Base-by-base conservation (phyloP, 2,888 invertebrate species). In the Mesodorylaimus sp. region DNA sequence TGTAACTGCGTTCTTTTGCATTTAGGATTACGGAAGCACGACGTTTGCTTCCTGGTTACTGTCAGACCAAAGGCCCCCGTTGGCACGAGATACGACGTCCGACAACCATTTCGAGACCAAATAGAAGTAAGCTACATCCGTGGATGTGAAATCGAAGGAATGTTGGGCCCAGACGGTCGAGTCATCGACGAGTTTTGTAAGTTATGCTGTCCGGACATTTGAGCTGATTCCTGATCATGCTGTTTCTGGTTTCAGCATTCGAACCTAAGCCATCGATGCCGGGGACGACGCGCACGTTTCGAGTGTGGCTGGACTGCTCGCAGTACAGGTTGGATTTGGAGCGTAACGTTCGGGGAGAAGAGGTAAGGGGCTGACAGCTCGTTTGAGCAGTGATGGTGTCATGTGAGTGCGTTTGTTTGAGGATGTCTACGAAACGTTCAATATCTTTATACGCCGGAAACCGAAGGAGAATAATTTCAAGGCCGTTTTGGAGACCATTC, bases 381-480 rank as follows among this genome's bases (percentile, higher is more conserved):
- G 21, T 21, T 39, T 32, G 10, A 44, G 7, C 41, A 51, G 19
- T 7, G 21, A 50, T 1, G 3, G 26, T 1, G 24, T 13, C 7
- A 13, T 42, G 10, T 21, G n/a, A 42, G 16, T 16, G 10, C 16
- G 10, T 32, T n/a, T 39, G 19, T 44, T 47, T 47, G 48, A 64
- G 54, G 84, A 86, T 66, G 80, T 85, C 1, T 86, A 87, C 68
- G 83, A 83, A 63, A 79, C 82, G 13, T 97, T 99, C 70, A 97
- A 93, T 68, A 81, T 99, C 47, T 78, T 99, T 51, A 83, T 99
- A 79, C 77, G 97, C 36, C 77, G 97, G n/a, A 95, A 95, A 67
- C 95, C 97, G 0, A 97, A 99, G 64, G 93, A 97, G 70, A 99
- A 99, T 67, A 99, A 99, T 70, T 99, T 99, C 70, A 99, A 99